Base-by-base conservation (phyloP, 2,888 invertebrate species). In the Acanthoscelides obtectus region DNA sequence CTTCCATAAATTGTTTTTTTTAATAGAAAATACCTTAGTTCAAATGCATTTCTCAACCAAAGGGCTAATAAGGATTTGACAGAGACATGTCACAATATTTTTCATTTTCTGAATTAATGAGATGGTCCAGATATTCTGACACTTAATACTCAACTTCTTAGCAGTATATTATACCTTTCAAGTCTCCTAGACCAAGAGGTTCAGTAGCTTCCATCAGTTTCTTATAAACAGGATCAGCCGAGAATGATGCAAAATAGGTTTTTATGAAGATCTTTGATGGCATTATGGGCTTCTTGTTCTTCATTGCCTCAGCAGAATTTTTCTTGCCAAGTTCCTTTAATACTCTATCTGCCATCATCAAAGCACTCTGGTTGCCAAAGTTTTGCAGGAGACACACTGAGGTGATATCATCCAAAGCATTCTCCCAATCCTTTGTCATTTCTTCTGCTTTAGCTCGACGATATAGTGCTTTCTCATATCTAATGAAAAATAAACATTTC, bases 321-420 rank as follows among this genome's bases (percentile, higher is more conserved):
- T 88, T 86, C 75, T 87, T 88, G 83, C 95, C 94, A 73, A 95
- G 89, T 77, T 93, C 92, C 84, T 96, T 96, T 12, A 98, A 87
- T 70, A 98, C 91, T 70, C 94, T 89, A 85, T 98, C 98, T 22
- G 97, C 97, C 86, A 93, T 92, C 72, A 92, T 87, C 22, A 98
- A 87, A 22, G 94, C 93, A 75, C 88, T 90, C 79, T 92, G 92
- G 82, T 95, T 96, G 81, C 92, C 90, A 86, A 97, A 98, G 78
- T 90, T 90, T 86, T 98, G 97, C 75, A 98, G 87, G 77, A 98
- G 92, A 83, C 97, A 97, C 20, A 95, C 94, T 22, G 96, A 94
- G 0, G 97, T 98, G 0, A 97, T 91, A 87, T 98, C 98, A 87
- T 97, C 96, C 70, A 98, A 86, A 72, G 95, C 93, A 76, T 92